Conservation (phyloP, 2,797 vertebrate genomes). For the Darevskia mixta region DNA sequence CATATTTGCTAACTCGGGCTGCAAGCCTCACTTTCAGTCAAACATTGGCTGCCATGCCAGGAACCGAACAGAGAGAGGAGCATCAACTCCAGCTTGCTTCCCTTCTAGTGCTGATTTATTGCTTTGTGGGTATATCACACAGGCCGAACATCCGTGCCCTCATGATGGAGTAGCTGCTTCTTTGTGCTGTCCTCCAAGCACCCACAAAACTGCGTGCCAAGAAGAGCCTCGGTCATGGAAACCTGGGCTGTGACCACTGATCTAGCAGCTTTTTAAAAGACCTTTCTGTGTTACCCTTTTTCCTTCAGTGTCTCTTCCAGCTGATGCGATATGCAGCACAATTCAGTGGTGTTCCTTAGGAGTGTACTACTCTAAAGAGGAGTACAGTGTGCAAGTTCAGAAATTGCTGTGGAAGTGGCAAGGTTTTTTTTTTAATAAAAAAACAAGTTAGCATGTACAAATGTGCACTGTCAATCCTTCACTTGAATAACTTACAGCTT, state of each 20-base stretch:
- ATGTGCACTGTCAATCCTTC: background rate
- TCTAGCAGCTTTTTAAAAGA: background rate
- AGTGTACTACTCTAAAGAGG: background rate
- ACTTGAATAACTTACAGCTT: background rate
- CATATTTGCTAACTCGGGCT: background rate
- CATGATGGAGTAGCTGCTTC: background rate
- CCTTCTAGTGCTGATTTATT: background rate
- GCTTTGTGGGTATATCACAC: background rate
- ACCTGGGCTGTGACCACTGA: background rate
- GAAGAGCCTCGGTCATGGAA: background rate
- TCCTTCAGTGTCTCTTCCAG: background rate
- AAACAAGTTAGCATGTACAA: background rate
- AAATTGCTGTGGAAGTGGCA: background rate
- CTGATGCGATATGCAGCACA: background rate
- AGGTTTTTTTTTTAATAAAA: background rate
- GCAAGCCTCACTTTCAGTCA: background rate
- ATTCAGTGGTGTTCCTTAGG: background rate
- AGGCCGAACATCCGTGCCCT: background rate
- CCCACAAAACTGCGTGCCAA: background rate
- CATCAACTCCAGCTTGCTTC: no score
- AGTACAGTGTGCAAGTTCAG: background rate
- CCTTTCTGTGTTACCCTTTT: background rate
- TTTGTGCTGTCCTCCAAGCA: background rate
- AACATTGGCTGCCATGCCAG: background rate
- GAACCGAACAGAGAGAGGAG: background rate